Evolutionary conservation across 2,888 invertebrate species (phyloP).

Genomic region (Calameuta filiformis): DNA sequence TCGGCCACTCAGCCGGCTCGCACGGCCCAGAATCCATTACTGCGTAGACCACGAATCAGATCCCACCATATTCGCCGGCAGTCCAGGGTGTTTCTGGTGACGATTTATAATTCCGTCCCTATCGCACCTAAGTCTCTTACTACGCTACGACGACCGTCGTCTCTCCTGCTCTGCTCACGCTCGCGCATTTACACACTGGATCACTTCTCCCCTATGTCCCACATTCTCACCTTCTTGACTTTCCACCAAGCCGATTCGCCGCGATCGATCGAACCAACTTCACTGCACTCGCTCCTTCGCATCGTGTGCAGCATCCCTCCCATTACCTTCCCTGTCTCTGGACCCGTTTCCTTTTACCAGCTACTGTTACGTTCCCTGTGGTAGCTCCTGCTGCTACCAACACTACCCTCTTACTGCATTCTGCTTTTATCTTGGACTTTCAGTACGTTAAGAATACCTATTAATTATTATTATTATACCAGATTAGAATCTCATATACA

Average conservation of each 20-base stretch:
- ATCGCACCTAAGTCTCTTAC: not conserved
- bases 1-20: conserved; percentile 5
- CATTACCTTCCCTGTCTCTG: not conserved
- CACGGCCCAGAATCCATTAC: conserved; percentile 39
- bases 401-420: not conserved
- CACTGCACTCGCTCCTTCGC: not conserved
- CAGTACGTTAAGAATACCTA: not conserved
- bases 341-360: not conserved
- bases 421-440: not conserved
- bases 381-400: not conserved
- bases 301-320: not conserved
- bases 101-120: not conserved
- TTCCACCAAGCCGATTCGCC: not conserved
- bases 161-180: not conserved
- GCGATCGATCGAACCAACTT: not conserved
- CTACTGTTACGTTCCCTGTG: not conserved
- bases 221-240: not conserved
- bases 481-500: not conserved
- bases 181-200: not conserved
- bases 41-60: conserved; percentile 27
- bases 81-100: not conserved
- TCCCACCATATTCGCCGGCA: not conserved
- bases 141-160: not conserved
- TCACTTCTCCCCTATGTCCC: not conserved
- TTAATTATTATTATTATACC: not conserved